Evolutionary conservation across 2,113 vertebrate species (phyloP).

Genomic region (Triplophysa rosa): DNA sequence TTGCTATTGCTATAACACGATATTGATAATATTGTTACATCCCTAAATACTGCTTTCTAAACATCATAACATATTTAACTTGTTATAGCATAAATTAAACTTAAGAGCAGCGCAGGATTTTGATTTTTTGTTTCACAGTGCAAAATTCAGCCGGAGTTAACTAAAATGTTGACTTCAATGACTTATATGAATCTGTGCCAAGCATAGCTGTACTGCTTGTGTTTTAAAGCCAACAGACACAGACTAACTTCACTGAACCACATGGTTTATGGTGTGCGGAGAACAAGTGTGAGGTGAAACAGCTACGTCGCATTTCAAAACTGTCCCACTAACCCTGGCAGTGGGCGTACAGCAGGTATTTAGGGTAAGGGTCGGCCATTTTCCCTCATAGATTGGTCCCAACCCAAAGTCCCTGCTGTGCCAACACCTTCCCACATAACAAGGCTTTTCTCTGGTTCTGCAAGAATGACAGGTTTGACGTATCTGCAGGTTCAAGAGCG

Average conservation of each 20-base stretch:
- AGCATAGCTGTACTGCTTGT: slow-evolving; percentile 15
- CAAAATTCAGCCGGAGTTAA: background rate
- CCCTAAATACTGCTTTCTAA: background rate
- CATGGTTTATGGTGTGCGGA: slow-evolving; percentile 1
- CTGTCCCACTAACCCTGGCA: slow-evolving; percentile 23
- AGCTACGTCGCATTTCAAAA: slow-evolving; percentile 28
- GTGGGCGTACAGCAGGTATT: slow-evolving; percentile 42
- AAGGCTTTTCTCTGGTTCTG: slow-evolving; percentile 51
- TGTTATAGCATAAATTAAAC: background rate
- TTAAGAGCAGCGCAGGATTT: background rate
- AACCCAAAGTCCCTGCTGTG: slow-evolving; percentile 43
- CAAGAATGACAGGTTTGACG: slow-evolving; percentile 63
- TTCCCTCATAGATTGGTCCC: slow-evolving; percentile 46
- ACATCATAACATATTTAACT: background rate
- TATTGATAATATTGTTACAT: too few relatives aligned
- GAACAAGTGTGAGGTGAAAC: background rate
- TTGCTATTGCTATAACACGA: too few relatives aligned
- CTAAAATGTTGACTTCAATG: background rate
- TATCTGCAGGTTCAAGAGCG: slow-evolving; percentile 59
- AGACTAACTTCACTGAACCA: slow-evolving; percentile 21
- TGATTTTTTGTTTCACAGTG: background rate
- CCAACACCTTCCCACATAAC: slow-evolving; percentile 52
- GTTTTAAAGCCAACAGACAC: slow-evolving; percentile 20
- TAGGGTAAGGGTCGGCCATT: slow-evolving; percentile 35
- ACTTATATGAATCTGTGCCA: background rate